Conservation (phyloP, 2,113 vertebrate species). For the Misgurnus mizolepis region DNA sequence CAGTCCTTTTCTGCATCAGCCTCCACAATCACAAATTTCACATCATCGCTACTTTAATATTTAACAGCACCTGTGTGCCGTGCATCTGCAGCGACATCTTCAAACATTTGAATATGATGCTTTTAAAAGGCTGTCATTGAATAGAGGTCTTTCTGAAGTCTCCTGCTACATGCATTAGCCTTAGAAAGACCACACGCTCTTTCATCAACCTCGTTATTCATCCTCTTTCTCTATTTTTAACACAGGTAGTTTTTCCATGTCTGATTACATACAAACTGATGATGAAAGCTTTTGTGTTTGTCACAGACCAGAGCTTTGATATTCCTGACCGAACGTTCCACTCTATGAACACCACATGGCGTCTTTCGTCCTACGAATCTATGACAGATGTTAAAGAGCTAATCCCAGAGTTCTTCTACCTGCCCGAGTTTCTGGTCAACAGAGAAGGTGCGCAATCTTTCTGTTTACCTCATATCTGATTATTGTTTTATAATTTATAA, state of each 20-base stretch:
- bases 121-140: slow-evolving; percentile 20
- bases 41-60: slow-evolving; percentile 11
- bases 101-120: slow-evolving; percentile 6
- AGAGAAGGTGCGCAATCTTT: slow-evolving; percentile 83
- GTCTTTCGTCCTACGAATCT: slow-evolving; percentile 95
- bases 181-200: slow-evolving; percentile 50
- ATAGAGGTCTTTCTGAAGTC: slow-evolving; percentile 23
- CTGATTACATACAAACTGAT: slow-evolving; percentile 59
- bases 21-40: background rate
- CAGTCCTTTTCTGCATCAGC: background rate
- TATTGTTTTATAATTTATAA: background rate
- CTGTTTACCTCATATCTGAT: background rate
- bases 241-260: slow-evolving; percentile 47
- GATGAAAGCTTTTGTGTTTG: slow-evolving; percentile 69
- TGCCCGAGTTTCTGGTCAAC: slow-evolving; percentile 96
- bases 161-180: slow-evolving; percentile 38
- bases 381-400: slow-evolving; percentile 99
- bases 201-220: slow-evolving; percentile 13
- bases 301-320: slow-evolving; percentile 98
- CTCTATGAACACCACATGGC: slow-evolving; percentile 98
- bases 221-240: slow-evolving; percentile 1
- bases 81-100: background rate
- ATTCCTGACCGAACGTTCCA: slow-evolving; percentile 98
- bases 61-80: slow-evolving; percentile 36
- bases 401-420: slow-evolving; percentile 97